Percentiles rank a stretch among this genome's conserved stretches.
phyloP scores from a whole-genome alignment of 2,888 invertebrate species.

The Limnephilus lunatus region DNA sequence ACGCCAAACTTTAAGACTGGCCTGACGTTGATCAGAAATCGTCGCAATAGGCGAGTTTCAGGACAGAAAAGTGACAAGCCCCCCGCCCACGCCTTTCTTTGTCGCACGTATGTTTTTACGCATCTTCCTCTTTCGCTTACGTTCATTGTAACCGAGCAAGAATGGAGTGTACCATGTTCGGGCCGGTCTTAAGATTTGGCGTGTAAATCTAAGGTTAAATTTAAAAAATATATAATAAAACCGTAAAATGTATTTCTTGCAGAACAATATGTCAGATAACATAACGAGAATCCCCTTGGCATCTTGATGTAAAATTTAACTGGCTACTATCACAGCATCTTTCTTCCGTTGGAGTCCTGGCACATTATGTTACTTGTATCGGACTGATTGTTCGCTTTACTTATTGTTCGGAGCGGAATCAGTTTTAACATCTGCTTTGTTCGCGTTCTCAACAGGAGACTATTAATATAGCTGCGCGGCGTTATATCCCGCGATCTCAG shows the following conservation, averaged over 20 bases:
- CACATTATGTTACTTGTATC: background rate
- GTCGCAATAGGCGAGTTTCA: no score
- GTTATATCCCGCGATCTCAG: constrained; percentile 47
- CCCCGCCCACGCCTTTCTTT: no score
- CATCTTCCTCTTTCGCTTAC: no score
- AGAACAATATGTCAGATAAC: background rate
- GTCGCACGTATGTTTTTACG: no score
- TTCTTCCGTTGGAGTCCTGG: background rate
- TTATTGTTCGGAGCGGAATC: constrained; percentile 36
- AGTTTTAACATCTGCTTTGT: constrained; percentile 44
- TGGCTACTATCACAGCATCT: background rate
- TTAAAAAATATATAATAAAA: no score
- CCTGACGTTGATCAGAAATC: no score
- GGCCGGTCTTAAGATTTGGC: no score
- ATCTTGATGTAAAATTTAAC: background rate
- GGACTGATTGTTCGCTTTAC: constrained; percentile 37
- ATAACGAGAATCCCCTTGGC: background rate
- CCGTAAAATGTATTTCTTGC: background rate
- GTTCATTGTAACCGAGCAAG: no score
- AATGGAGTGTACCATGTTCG: no score
- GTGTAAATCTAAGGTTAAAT: no score
- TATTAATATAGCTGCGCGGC: constrained; percentile 45
- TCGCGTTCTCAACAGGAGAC: constrained; percentile 33
- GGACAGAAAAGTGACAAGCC: no score
- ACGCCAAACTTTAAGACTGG: no score